Percentiles rank a stretch among this genome's conserved stretches.
phyloP scores from a whole-genome alignment of 2,797 vertebrate genomes.

The Leptatherina wallacei region DNA sequence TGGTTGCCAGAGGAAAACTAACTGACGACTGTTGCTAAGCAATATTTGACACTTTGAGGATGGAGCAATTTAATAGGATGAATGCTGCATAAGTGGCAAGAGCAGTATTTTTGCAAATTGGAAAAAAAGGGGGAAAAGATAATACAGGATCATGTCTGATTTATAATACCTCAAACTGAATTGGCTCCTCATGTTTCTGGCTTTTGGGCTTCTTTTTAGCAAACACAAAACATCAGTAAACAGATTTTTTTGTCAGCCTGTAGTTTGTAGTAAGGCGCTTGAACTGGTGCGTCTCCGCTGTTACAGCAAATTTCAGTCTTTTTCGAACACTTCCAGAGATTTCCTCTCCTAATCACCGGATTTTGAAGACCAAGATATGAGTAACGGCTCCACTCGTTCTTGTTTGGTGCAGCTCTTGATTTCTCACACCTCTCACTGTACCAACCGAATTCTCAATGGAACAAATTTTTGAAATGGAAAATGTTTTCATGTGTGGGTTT shows the following conservation, averaged over 20 bases:
- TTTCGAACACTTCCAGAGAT: neutral
- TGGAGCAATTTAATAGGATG: neutral
- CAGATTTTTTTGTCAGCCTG: too few species aligned
- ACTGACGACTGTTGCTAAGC: too few species aligned
- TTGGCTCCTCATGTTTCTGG: neutral
- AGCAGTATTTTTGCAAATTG: neutral
- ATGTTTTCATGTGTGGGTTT: slow-evolving; percentile 37
- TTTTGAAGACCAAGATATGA: neutral
- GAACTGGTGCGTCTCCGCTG: neutral
- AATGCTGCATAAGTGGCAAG: neutral
- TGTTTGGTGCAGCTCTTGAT: neutral
- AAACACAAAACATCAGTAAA: neutral
- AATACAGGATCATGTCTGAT: neutral
- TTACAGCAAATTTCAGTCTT: neutral
- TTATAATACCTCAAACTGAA: neutral
- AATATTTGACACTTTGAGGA: neutral
- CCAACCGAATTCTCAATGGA: slow-evolving; percentile 26
- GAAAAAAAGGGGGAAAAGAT: neutral
- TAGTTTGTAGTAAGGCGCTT: neutral
- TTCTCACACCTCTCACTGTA: slow-evolving; percentile 16
- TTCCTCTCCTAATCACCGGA: neutral
- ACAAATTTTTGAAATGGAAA: slow-evolving; percentile 12
- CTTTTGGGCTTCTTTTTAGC: neutral
- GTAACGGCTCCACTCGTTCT: slow-evolving; percentile 1
- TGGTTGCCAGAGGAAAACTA: too few species aligned